Evolutionary conservation across 2,113 vertebrate species (phyloP).

Genomic region (Prochilodus magdalenae): DNA sequence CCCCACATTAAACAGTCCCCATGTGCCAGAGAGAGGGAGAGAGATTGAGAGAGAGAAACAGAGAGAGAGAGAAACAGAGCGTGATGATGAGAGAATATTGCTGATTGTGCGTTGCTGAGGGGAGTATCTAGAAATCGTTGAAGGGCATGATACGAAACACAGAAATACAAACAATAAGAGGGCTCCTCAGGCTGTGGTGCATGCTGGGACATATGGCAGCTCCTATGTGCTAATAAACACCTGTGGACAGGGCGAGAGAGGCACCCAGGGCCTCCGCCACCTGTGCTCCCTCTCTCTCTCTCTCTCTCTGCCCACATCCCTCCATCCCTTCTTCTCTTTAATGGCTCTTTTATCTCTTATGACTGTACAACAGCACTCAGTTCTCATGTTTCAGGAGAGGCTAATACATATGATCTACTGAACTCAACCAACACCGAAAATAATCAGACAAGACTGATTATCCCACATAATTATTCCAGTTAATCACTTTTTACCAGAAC

Average conservation of each 20-base stretch:
- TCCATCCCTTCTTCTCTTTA: background rate
- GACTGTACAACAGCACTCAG: too few species aligned
- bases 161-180: conserved; percentile 40
- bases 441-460: background rate
- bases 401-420: background rate
- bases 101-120: too few species aligned
- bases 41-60: background rate
- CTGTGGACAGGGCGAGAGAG: conserved; percentile 74
- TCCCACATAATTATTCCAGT: background rate
- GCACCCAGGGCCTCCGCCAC: conserved; percentile 71
- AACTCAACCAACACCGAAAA: background rate
- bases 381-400: too few species aligned
- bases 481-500: background rate
- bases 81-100: conserved; percentile 44
- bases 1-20: conserved; percentile 53
- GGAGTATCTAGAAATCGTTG: too few species aligned
- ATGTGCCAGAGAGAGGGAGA: background rate
- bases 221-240: conserved; percentile 84
- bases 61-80: conserved; percentile 18
- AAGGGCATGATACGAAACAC: too few species aligned
- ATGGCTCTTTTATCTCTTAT: too few species aligned
- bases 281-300: conserved; percentile 68
- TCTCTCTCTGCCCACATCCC: background rate
- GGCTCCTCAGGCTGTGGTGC: conserved; percentile 71
- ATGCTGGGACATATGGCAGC: conserved; percentile 79